Conservation (phyloP, 2,113 vertebrate genomes). For the Thamnaconus septentrionalis region DNA sequence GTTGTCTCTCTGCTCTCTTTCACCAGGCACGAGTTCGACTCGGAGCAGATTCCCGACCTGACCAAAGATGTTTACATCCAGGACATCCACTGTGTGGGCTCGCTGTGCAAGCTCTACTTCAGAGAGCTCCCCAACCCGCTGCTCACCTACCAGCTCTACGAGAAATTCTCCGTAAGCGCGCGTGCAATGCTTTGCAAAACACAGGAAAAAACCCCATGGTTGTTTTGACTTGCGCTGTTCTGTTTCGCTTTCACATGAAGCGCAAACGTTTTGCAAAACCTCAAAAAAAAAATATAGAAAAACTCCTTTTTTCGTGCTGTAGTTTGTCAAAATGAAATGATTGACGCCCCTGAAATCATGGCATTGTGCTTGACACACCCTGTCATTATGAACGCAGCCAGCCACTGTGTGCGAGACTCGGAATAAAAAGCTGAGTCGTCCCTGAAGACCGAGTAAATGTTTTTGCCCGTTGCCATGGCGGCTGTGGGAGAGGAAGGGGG, state of each 20-base stretch:
- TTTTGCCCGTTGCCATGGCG: slow-evolving; percentile 67
- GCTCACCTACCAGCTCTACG: slow-evolving; percentile 97
- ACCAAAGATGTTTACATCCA: slow-evolving; percentile 98
- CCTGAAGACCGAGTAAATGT: slow-evolving; percentile 53
- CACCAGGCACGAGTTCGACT: slow-evolving; percentile 94
- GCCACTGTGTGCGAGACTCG: slow-evolving; percentile 29
- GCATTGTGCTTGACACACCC: slow-evolving; percentile 37
- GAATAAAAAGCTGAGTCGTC: slow-evolving; percentile 35
- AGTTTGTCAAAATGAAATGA: not conserved
- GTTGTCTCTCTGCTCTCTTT: slow-evolving; percentile 3
- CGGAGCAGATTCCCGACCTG: slow-evolving; percentile 96
- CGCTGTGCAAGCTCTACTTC: slow-evolving; percentile 98
- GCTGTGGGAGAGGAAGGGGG: slow-evolving; percentile 7
- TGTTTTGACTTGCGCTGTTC: no score
- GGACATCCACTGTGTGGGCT: slow-evolving; percentile 97
- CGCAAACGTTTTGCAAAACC: no score
- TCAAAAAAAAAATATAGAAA: no score
- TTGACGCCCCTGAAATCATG: slow-evolving; percentile 22
- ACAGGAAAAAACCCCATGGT: not conserved
- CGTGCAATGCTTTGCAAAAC: not conserved
- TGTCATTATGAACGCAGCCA: slow-evolving; percentile 44
- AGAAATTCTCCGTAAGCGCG: slow-evolving; percentile 97
- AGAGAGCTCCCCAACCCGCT: slow-evolving; percentile 96
- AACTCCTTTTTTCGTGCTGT: no score
- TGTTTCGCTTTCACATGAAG: no score